A percentile compares a stretch with the other conserved stretches of the same genome.
Evolutionary conservation across 2,888 invertebrate genomes (phyloP).

Genomic region (Pseudococcus jackbeardsleyi): DNA sequence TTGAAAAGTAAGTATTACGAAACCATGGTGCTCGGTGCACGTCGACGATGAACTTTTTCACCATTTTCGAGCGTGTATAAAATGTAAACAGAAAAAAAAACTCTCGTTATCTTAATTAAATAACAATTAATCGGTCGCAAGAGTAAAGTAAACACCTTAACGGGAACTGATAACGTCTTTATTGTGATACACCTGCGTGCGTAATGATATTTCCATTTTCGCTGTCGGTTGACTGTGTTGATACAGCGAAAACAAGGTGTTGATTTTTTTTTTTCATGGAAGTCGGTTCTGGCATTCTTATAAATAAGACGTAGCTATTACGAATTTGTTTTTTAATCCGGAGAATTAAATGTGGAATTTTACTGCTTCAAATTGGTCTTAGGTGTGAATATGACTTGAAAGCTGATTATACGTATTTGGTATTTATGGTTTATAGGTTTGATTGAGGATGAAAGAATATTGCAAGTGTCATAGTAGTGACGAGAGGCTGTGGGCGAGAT

Average conservation of each 20-base stretch:
- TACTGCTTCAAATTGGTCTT: not conserved
- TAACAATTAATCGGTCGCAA: constrained; percentile 58
- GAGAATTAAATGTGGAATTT: constrained; percentile 3
- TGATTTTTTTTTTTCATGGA: constrained; percentile 3
- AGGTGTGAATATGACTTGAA: not conserved
- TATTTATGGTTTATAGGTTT: not conserved
- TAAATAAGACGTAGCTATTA: not conserved
- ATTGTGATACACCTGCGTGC: constrained; percentile 35
- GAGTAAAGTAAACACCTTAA: constrained; percentile 55
- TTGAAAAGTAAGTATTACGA: not conserved
- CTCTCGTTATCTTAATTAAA: constrained; percentile 58
- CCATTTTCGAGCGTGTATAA: constrained; percentile 23
- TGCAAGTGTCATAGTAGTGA: not conserved
- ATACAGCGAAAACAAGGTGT: not conserved
- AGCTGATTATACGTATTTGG: not conserved
- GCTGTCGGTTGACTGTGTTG: constrained; percentile 1
- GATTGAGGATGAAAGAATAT: not conserved
- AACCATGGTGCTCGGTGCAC: not conserved
- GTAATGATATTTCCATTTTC: not conserved
- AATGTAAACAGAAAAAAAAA: constrained; percentile 47
- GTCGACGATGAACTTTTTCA: constrained; percentile 24
- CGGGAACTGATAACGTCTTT: constrained; percentile 39
- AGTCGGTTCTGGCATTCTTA: not conserved
- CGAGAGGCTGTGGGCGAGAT: not conserved
- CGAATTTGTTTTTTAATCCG: not conserved